Evolutionary conservation across 1,140 invertebrate genomes (phyloP), one percentile per base, ranked within the genome.

Genomic region (Tigriopus japonicus): DNA sequence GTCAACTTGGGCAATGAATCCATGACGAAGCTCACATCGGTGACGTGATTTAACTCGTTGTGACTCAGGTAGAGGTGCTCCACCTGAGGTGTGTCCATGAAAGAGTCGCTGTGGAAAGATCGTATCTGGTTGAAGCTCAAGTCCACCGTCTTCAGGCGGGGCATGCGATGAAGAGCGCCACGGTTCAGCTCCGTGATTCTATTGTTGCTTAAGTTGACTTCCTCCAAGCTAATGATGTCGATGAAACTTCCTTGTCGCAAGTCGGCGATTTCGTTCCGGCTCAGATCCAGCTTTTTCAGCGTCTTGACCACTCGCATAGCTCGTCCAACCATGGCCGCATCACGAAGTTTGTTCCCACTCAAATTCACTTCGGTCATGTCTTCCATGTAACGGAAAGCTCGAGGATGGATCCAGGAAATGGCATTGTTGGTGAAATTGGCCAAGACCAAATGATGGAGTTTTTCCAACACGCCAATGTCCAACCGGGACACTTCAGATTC

Each of bases 401-500:
- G 74, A 49, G 85, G 79, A 67, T 89, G 86, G 21, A 91, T 80
- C 75, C 79, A 82, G n/a, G 77, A 77, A 1, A 90, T 73, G 0
- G 81, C 84, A 68, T 85, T 87, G 60, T 81, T 72, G 0, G 80
- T 85, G 41, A 91, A 78, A 68, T 91, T 87, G 0, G 88, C 69
- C 63, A 81, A 72, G 59, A 76, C 75, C 17, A 91, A 71, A 54
- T 81, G 78, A 0, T 83, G 83, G 35, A 90, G 71, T 64, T 82
- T 80, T 52, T 82, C 78, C 84, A 63, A 49, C 19, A 62, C 19
- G 1, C 54, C 61, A n/a, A 40, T 41, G 14, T 63, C 52, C 0
- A 63, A 14, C 21, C 54, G 17, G n/a, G 21, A 24, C 2, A 64
- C 13, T 6, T 21, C 28, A 23, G 63, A 64, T 23, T 56, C 15